Conservation (phyloP, 2,888 invertebrate species). For the Meganola albula region DNA sequence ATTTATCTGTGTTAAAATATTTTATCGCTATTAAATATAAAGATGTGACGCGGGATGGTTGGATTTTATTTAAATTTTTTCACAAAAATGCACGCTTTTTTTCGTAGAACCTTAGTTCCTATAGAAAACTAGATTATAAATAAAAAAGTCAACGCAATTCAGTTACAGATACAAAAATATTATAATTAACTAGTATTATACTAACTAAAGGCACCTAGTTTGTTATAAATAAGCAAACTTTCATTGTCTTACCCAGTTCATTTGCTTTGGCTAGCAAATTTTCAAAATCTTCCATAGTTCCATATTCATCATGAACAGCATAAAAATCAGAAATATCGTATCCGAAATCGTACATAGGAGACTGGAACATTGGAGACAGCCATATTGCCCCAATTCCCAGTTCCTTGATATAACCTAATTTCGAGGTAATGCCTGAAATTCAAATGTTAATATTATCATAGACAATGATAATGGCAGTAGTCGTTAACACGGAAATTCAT, state of each 20-base stretch:
- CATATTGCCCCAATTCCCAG: conserved; percentile 83
- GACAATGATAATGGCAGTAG: background rate
- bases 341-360: conserved; percentile 89
- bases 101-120: too few species aligned
- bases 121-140: too few species aligned
- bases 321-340: conserved; percentile 87
- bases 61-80: too few species aligned
- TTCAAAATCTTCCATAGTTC: conserved; percentile 84
- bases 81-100: too few species aligned
- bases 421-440: conserved; percentile 76
- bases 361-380: conserved; percentile 84
- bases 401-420: conserved; percentile 80
- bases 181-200: too few species aligned
- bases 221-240: too few species aligned
- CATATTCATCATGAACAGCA: conserved; percentile 83
- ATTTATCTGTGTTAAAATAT: too few species aligned
- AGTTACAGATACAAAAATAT: too few species aligned
- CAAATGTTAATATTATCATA: conserved; percentile 4
- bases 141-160: too few species aligned
- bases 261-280: conserved; percentile 70
- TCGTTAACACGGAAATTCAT: conserved; percentile 4
- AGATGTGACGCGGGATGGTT: too few species aligned
- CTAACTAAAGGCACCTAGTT: too few species aligned
- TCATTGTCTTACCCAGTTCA: conserved; percentile 58
- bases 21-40: too few species aligned